Conservation (phyloP, 2,888 invertebrate species). For the Polydrusus pterygomalis region DNA sequence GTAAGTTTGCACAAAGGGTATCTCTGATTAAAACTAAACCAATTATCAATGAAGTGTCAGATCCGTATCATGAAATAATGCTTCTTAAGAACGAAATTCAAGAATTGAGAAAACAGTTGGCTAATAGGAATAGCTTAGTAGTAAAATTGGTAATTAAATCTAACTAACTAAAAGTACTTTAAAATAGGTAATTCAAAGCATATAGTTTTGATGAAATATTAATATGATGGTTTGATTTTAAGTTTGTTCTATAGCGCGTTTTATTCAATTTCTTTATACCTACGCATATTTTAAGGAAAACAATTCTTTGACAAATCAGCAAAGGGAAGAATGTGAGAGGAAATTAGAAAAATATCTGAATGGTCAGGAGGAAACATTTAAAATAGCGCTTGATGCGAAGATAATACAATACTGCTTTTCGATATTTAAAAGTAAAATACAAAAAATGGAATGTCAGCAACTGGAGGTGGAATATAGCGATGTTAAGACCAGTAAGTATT, state of each 20-base stretch:
- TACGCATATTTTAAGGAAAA: background rate
- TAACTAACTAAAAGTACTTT: background rate
- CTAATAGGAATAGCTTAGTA: background rate
- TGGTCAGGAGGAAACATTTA: constrained; percentile 58
- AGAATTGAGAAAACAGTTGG: constrained; percentile 62
- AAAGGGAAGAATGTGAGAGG: constrained; percentile 58
- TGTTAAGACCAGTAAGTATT: constrained; percentile 28
- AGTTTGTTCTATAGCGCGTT: too few species aligned
- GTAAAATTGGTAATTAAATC: background rate
- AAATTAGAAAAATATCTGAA: constrained; percentile 61
- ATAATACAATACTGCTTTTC: constrained; percentile 68
- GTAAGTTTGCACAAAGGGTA: constrained; percentile 75
- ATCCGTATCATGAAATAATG: constrained; percentile 71
- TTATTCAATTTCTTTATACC: too few species aligned
- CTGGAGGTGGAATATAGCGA: constrained; percentile 30
- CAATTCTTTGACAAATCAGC: background rate
- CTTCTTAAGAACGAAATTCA: constrained; percentile 70
- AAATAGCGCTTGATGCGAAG: constrained; percentile 63
- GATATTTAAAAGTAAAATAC: constrained; percentile 62
- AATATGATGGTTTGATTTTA: too few species aligned
- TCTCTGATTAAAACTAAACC: constrained; percentile 73
- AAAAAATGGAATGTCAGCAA: background rate
- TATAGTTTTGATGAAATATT: too few species aligned
- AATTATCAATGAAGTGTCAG: constrained; percentile 69
- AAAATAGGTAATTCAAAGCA: too few species aligned